Base-by-base conservation (phyloP, 2,797 vertebrate species). In the Lophotriccus pileatus region DNA sequence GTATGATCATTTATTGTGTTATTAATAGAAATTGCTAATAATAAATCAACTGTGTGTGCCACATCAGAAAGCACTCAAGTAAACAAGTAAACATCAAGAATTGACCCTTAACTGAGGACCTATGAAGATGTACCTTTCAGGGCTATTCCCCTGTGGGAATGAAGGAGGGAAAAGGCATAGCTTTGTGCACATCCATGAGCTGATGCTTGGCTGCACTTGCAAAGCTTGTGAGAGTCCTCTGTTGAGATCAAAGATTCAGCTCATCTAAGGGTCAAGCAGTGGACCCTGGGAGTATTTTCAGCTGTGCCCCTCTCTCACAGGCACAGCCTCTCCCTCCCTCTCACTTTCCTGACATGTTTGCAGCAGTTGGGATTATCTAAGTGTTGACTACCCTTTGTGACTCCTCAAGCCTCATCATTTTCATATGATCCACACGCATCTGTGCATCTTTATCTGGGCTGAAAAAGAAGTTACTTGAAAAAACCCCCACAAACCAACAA, bases 261-360 rank as follows among this genome's bases (percentile, higher is more conserved):
- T 75, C 83, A 52, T 74, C n/a, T 41, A 62, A 76, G 70, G 85
- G 96, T 96, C 94, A 96, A 93, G 30, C 20, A 20, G 14, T 10
- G 19, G 93, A 39, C 79, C 92, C 69, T 91, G 87, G 87, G 87
- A 92, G 73, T n/a, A 83, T 89, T 96, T 96, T 81, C 84, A 80
- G 60, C 84, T 73, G 27, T 91, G 22, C n/a, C 32, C 27, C 18
- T 62, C 80, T 92, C 59, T 62, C 83, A 87, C 56, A 74, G 76
- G 23, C 83, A 68, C 19, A 55, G 41, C 17, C 27, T 79, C 16
- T 75, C 63, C 55, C 55, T 83, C 44, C 30, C 20, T 47, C 44
- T 84, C 52, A 8, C 60, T 82, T 90, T 83, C 72, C 87, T 96
- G 81, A 75, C 3, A 2, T 5, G 1, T 84, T 88, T 64, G 72